These are phyloP conservation scores for Cephus spinipes DNA, from an alignment of 2,888 invertebrate species.

Conservation along the genomic window DNA sequence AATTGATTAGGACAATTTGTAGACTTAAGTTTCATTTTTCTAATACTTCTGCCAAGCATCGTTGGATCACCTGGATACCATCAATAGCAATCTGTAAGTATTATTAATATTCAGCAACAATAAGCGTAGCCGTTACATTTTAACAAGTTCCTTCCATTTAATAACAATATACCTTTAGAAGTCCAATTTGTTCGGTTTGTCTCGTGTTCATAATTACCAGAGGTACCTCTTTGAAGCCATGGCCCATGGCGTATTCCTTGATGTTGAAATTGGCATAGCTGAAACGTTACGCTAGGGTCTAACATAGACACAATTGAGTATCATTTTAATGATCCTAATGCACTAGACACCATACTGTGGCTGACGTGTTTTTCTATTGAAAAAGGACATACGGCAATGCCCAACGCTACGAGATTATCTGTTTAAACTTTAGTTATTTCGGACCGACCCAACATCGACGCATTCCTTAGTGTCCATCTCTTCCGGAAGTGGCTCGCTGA, in stretches of 20 bases:
- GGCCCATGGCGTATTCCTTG: constrained; percentile 44
- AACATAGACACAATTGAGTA: background rate
- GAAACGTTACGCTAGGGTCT: constrained; percentile 7
- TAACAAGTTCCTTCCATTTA: background rate
- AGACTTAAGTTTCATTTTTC: background rate
- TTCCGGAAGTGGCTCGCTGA: constrained; percentile 52
- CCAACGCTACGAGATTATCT: background rate
- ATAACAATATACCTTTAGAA: constrained; percentile 43
- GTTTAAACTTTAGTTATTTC: background rate
- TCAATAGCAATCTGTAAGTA: constrained; percentile 41
- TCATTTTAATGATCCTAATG: background rate
- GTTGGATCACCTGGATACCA: constrained; percentile 41
- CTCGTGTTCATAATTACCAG: constrained; percentile 40
- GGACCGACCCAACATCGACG: constrained; percentile 53
- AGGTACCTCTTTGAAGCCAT: constrained; percentile 31
- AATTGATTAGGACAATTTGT: background rate
- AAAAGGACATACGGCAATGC: background rate
- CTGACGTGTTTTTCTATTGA: background rate
- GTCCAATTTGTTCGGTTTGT: constrained; percentile 43
- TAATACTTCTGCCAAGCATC: constrained; percentile 25
- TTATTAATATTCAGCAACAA: background rate
- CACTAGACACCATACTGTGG: background rate
- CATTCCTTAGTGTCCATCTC: constrained; percentile 52
- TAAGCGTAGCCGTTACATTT: background rate
- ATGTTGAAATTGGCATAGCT: constrained; percentile 53